Evolutionary conservation across 2,113 vertebrate species (phyloP), one percentile per base, ranked within the genome.

Genomic region (Pterocles orientalis): DNA sequence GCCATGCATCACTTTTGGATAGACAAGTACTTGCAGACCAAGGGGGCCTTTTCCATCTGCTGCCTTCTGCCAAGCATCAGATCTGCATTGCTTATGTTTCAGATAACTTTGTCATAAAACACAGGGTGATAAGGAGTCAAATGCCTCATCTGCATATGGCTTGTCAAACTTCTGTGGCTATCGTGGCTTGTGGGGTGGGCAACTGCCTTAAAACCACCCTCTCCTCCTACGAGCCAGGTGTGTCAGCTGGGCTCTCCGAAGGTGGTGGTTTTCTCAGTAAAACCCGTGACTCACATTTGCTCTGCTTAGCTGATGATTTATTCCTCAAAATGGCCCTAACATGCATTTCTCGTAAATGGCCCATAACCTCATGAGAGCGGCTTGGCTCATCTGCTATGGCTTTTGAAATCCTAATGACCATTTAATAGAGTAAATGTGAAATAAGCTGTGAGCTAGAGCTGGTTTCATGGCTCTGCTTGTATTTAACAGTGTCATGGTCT

Each of bases 381-480:
- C 61, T 95, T 95, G 92, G 76, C 92, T 95, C 76, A 53, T 92
- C 90, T 26, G 76, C 92, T 60, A 53, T 18, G 58, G 80, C 92
- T 86, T 96, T 96, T 95, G 93, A 90, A 93, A 93, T 90, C 82
- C 57, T 97, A 86, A 92, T 73, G 80, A 91, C 78, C 71, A 33
- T 80, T 86, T 94, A 91, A 96, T 93, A 0, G 21, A 95, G 73
- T 84, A 94, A 93, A 92, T 87, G 77, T 97, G 94, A 96, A 83
- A 92, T 92, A 95, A 95, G 41, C 70, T 90, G 54, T 92, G 96
- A 96, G 36, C 81, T 86, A 34, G 84, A 87, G 72, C 73, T 61
- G 51, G 65, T 85, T 95, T 94, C 69, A 21, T 61, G 76, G 82
- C 69, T 93, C 76, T 88, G 76, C 87, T 97, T 61, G 33, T 34